These are phyloP conservation scores for Rhadina sibilatrix DNA, from an alignment of 2,113 vertebrate genomes.

Conservation along the genomic window DNA sequence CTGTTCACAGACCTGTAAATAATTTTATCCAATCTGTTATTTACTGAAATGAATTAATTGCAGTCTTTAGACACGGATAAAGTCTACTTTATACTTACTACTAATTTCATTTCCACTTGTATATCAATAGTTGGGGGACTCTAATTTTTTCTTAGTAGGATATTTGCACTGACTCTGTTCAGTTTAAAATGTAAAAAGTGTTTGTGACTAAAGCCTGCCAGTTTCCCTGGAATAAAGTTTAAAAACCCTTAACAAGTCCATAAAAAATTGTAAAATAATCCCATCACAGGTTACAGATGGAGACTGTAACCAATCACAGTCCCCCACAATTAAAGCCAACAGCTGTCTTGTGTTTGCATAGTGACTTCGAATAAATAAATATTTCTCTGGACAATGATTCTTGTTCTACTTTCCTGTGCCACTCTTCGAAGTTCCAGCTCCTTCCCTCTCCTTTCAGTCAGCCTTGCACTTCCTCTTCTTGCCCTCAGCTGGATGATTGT, in stretches of 20 bases:
- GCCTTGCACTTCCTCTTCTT: not conserved
- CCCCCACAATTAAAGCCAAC: not conserved
- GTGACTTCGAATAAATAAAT: not conserved
- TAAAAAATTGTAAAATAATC: not conserved
- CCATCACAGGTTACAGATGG: not conserved
- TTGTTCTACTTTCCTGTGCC: not conserved
- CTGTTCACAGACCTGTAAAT: not conserved
- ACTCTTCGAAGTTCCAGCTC: not conserved
- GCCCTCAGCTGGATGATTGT: not conserved
- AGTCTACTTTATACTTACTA: not conserved
- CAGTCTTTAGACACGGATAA: not conserved
- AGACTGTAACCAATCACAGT: not conserved
- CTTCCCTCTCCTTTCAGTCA: not conserved
- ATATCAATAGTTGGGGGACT: not conserved
- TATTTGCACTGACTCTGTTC: not conserved
- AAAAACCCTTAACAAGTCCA: not conserved
- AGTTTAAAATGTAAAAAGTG: not conserved
- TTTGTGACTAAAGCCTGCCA: not conserved
- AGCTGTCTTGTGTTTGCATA: not conserved
- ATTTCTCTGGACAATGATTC: not conserved
- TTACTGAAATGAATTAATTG: not conserved
- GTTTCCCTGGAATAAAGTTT: not conserved
- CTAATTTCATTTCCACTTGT: not conserved
- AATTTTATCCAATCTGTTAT: not conserved
- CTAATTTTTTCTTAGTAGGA: not conserved